Percentiles rank a stretch among this genome's conserved stretches.
Conservation (phyloP, 2,888 invertebrate species). For the Acronicta aceris region DNA sequence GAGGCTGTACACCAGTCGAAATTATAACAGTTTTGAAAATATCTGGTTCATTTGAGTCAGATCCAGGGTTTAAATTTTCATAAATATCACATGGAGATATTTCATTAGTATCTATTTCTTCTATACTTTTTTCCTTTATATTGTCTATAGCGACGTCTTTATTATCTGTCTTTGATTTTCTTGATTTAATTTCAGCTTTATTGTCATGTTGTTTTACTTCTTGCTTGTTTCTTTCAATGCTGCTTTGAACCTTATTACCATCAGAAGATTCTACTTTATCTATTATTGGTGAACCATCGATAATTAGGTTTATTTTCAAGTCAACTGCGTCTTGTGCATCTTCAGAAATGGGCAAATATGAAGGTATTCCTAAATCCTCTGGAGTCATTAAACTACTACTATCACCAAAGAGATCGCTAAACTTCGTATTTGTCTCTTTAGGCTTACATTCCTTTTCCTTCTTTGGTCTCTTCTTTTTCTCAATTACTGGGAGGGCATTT, state of each 20-base stretch:
- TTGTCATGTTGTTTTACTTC: background rate
- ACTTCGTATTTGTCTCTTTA: constrained; percentile 67
- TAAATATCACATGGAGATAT: constrained; percentile 29
- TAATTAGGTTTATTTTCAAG: constrained; percentile 46
- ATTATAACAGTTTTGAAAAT: constrained; percentile 75
- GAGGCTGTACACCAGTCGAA: constrained; percentile 72
- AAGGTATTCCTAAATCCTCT: constrained; percentile 77
- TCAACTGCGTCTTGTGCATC: constrained; percentile 78
- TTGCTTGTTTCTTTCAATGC: constrained; percentile 6
- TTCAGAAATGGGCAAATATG: constrained; percentile 72
- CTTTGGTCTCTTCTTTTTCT: constrained; percentile 55
- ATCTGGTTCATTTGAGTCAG: constrained; percentile 52
- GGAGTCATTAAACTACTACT: constrained; percentile 82
- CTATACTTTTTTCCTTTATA: constrained; percentile 19
- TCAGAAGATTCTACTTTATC: constrained; percentile 1
- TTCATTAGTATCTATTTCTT: constrained; percentile 14
- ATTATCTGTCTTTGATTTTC: constrained; percentile 14
- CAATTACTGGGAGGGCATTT: constrained; percentile 24
- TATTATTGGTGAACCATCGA: constrained; percentile 3
- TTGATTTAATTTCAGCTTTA: background rate
- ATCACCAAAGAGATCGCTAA: constrained; percentile 81
- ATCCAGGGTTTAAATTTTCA: constrained; percentile 52
- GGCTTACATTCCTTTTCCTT: constrained; percentile 56
- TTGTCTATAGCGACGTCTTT: constrained; percentile 12
- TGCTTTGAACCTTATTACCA: background rate